Evolutionary conservation across 2,113 vertebrate species (phyloP).

Genomic region (Myotis yumanensis): DNA sequence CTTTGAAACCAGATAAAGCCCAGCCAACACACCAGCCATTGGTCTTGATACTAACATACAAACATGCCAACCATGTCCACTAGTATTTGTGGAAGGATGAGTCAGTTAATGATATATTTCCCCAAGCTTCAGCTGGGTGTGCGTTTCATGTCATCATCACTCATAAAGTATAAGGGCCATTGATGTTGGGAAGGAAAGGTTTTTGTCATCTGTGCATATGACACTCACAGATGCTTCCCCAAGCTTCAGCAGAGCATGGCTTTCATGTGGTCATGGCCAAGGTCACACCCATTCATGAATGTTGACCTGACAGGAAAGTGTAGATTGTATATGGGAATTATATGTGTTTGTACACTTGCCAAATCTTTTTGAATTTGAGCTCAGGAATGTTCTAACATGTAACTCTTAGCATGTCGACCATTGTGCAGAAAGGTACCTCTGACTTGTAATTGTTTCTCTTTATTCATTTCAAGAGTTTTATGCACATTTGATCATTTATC

Average conservation of each 20-base stretch:
- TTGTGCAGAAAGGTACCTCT: background rate
- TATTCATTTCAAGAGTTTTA: background rate
- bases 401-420: background rate
- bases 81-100: background rate
- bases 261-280: background rate
- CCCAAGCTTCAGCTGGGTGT: background rate
- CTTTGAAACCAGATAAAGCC: background rate
- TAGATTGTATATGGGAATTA: background rate
- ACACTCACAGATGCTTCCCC: background rate
- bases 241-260: background rate
- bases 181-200: background rate
- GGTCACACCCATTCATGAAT: accelerated
- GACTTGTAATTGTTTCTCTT: background rate
- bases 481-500: background rate
- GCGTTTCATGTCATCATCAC: background rate
- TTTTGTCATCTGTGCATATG: background rate
- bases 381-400: background rate
- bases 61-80: accelerated
- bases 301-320: too few relatives aligned
- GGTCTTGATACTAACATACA: accelerated
- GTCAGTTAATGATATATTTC: background rate
- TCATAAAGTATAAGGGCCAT: background rate
- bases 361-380: background rate
- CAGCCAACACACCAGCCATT: background rate
- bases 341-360: background rate